Evolutionary conservation across 2,888 invertebrate genomes (phyloP).

Genomic region (Itoplectis maculator): DNA sequence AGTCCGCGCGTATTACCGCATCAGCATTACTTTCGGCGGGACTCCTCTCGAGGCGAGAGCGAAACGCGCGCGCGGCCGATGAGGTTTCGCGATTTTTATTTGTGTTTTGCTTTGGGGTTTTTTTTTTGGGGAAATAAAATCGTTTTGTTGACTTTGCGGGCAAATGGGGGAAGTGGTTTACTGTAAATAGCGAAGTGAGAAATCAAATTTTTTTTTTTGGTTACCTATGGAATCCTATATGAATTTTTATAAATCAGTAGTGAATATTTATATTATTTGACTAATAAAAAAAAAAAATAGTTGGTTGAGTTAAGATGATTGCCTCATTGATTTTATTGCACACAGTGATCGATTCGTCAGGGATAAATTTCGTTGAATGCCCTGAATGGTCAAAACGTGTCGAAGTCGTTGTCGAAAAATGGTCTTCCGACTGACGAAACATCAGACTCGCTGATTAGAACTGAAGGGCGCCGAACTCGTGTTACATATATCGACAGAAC

Average conservation of each 20-base stretch:
- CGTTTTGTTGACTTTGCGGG: neutral
- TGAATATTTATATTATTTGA: no score
- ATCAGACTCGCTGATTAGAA: neutral
- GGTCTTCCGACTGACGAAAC: neutral
- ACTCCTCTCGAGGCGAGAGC: conserved; percentile 15
- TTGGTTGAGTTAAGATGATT: no score
- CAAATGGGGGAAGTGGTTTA: neutral
- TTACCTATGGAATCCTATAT: no score
- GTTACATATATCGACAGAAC: conserved; percentile 9
- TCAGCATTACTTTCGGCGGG: conserved; percentile 1
- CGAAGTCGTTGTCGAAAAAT: neutral
- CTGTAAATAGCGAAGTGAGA: no score
- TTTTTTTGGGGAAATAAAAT: neutral
- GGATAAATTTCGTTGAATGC: neutral
- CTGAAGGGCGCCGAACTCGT: no score
- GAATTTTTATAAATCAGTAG: no score
- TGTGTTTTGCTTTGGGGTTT: neutral
- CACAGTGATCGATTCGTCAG: no score
- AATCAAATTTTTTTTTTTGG: no score
- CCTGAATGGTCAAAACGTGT: neutral
- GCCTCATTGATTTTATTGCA: no score
- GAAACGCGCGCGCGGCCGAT: neutral
- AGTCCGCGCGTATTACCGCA: conserved; percentile 1
- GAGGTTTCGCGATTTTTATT: neutral
- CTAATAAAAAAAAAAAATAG: no score